Evolutionary conservation across 1,140 invertebrate species (phyloP), one percentile per base, ranked within the genome.

Genomic region (Drosophila orosa): DNA sequence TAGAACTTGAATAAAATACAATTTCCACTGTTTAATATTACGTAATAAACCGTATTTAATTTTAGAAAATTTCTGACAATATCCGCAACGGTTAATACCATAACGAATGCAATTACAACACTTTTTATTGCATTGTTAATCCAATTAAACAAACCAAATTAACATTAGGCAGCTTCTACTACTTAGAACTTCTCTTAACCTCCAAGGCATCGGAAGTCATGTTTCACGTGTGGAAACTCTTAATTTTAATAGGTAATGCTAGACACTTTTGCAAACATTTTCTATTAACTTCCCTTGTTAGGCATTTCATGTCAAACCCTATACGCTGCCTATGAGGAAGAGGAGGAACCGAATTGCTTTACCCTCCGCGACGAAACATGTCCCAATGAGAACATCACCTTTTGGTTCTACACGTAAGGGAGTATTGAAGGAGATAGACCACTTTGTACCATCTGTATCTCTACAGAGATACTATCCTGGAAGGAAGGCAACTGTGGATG

Each of bases 321-420:
- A 1, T 7, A 29, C 3, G 39, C 37, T 15, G 10, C 1, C 6
- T 35, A n/a, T 1, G 31, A 42, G 8, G 17, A 50, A 0, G 17
- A 39, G 6, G 40, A 42, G 19, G 13, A 35, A 8, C 13, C 35
- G 0, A 13, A 42, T 7, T 80, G 78, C 13, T 80, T 56, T 10
- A 0, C 9, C 6, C 8, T 71, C 8, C 0, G 8, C 0, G 24
- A 62, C 4, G 9, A 52, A 0, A 6, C 5, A 0, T 80, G 78
- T 56, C 77, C 77, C 42, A 80, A 80, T 60, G 5, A 12, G 1
- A 75, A 80, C 40, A 63, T 80, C 15, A 60, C 55, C 2, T 75
- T 71, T 27, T 45, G 59, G 55, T 31, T 80, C 0, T 75, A 75
- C 40, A 75, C 31, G 78, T 80, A 61, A 61, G 68, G 17, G 3